Evolutionary conservation across 2,888 invertebrate genomes (phyloP).

Genomic region (Hypolimnas misippus): DNA sequence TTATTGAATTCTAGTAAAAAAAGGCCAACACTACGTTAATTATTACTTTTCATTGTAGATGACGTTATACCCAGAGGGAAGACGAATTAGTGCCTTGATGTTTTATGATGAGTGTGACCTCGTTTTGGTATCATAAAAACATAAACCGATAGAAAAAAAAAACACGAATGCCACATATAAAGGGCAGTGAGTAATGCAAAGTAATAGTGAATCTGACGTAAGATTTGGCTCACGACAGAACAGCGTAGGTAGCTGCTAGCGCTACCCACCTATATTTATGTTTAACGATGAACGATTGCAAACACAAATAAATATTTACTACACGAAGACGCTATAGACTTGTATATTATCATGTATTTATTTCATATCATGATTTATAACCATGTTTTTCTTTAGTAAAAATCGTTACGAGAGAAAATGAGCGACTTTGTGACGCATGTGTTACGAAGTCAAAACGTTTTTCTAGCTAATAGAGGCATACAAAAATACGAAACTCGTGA

Average conservation of each 20-base stretch:
- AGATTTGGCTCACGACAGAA: conserved; percentile 10
- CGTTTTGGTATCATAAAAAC: neutral
- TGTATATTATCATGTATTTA: no score
- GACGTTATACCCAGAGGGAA: neutral
- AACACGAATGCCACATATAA: conserved; percentile 19
- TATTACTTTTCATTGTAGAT: no score
- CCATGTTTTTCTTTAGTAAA: no score
- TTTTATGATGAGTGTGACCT: conserved; percentile 2
- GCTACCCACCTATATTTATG: neutral
- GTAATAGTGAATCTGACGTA: conserved; percentile 23
- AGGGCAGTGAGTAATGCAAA: conserved; percentile 17
- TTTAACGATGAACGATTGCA: neutral
- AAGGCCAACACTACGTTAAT: no score
- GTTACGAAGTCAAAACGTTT: no score
- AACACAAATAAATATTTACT: neutral
- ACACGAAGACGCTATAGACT: conserved; percentile 1
- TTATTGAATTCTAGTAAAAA: no score
- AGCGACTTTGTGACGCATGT: no score
- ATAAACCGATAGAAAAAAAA: conserved; percentile 13
- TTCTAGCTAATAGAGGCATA: no score
- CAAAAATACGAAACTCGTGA: no score
- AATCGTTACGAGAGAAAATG: no score
- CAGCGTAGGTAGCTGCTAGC: conserved; percentile 16
- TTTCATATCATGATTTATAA: no score
- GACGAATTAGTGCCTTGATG: conserved; percentile 5